A percentile compares a stretch with the other conserved stretches of the same genome.
Evolutionary conservation across 1,140 invertebrate genomes (phyloP).

Genomic region (Stegodyphus mimosarum): DNA sequence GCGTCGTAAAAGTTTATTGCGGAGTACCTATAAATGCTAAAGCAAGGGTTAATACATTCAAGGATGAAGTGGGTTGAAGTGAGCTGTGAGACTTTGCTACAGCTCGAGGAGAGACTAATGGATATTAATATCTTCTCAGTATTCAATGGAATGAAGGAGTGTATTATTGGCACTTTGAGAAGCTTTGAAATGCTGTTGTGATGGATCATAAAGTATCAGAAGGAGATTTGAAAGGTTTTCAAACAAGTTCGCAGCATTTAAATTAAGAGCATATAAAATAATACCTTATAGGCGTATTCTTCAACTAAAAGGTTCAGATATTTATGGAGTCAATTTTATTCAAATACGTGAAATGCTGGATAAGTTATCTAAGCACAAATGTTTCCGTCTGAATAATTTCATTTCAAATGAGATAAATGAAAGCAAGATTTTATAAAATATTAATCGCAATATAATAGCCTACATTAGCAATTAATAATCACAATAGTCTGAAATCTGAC

Average conservation of each 20-base stretch:
- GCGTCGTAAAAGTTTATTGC: slow-evolving; percentile 33
- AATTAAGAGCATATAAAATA: neutral
- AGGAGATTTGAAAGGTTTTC: slow-evolving; percentile 6
- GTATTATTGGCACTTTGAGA: slow-evolving; percentile 29
- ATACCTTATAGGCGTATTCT: no score
- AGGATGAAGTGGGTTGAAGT: slow-evolving; percentile 12
- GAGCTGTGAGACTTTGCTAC: neutral
- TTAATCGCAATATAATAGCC: no score
- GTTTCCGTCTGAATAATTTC: no score
- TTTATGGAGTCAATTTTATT: no score
- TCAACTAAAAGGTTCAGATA: no score
- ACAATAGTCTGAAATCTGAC: no score
- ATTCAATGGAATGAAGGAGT: neutral
- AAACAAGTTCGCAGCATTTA: neutral
- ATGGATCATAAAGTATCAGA: slow-evolving; percentile 17
- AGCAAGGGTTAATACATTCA: slow-evolving; percentile 41
- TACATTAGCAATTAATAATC: no score
- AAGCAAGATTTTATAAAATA: no score
- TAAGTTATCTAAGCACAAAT: no score
- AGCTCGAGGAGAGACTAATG: neutral
- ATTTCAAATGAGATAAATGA: no score
- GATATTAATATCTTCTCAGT: no score
- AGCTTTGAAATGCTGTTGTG: neutral
- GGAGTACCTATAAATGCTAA: slow-evolving; percentile 23
- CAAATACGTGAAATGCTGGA: no score